Evolutionary conservation across 2,888 invertebrate genomes (phyloP), one percentile per base, ranked within the genome.

Genomic region (Thyatira batis): DNA sequence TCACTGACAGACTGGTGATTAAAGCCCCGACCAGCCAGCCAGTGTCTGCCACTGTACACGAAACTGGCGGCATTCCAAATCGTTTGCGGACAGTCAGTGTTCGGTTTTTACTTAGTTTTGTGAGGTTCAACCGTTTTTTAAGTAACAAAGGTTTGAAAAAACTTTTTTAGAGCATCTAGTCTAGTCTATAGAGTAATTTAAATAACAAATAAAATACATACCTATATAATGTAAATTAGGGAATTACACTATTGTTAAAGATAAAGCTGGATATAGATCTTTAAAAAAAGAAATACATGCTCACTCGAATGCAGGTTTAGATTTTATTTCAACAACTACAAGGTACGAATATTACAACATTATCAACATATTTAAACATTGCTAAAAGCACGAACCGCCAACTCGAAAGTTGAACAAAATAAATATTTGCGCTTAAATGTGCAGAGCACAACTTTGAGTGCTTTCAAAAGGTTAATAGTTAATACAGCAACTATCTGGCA

Each of bases 51-150:
- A 60, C 55, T 17, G 54, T 69, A 69, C 68, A 69, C 48, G 60
- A 51, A 55, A 69, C 60, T 71, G 68, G 68, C 68, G 30, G 39
- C 43, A 57, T 60, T 71, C 72, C 68, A 69, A 69, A 57, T 63
- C 63, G 56, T 66, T 69, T 67, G 71, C 54, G 71, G 76, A 61
- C 70, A 69, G 69, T 60, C 60, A 69, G 73, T 68, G 70, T 65
- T 63, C 60, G 63, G 25, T 25, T 46, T 46, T 46, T 25, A n/a
- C 21, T 45, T 13, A 9, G n/a, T 46, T 46, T 46, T 23, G 45
- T 23, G 45, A 45, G 45, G n/a, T 45, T 27, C 20, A 10, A 48
- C 9, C 17, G 17, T 27, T 11, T 17, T n/a, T 48, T 48, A 48
- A 20, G 48, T 10, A 2, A n/a, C 2, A 2, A n/a, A 39, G 10